Evolutionary conservation across 2,113 vertebrate species (phyloP).

Genomic region (Ammospiza nelsoni): DNA sequence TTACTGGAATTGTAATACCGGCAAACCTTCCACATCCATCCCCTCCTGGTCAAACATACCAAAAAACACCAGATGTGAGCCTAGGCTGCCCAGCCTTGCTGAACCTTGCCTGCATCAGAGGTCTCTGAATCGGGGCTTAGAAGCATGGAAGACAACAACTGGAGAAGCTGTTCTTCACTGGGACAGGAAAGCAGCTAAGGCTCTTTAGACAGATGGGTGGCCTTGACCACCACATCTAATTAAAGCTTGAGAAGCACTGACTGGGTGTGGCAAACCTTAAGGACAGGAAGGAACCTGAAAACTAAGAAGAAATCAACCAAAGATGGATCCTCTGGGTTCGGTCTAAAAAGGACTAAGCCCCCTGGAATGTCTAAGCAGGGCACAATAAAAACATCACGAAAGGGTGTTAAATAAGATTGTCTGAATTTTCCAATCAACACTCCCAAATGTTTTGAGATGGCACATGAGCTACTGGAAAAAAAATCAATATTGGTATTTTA

Average conservation of each 20-base stretch:
- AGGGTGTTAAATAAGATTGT: neutral
- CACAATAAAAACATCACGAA: neutral
- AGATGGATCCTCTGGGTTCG: neutral
- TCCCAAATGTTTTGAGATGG: neutral
- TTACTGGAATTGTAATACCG: neutral
- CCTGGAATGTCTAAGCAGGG: neutral
- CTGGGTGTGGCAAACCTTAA: neutral
- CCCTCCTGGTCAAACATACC: neutral
- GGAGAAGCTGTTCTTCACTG: neutral
- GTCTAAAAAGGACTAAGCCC: neutral
- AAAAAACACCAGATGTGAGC: neutral
- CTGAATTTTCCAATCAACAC: neutral
- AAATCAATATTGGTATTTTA: neutral
- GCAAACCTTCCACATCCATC: neutral
- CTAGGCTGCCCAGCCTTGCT: neutral
- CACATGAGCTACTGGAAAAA: neutral
- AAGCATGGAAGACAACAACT: rapidly evolving
- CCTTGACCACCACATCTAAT: neutral
- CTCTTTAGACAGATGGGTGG: neutral
- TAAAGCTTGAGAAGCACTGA: neutral
- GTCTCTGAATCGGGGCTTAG: neutral
- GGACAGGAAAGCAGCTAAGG: neutral
- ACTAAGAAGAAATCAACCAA: neutral
- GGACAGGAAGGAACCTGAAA: neutral
- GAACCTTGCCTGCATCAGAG: neutral